A percentile compares a stretch with the other conserved stretches of the same genome.
These are phyloP conservation scores for Cyanoramphus novaezelandiae DNA, from an alignment of 2,113 vertebrate genomes.

Conservation along the genomic window DNA sequence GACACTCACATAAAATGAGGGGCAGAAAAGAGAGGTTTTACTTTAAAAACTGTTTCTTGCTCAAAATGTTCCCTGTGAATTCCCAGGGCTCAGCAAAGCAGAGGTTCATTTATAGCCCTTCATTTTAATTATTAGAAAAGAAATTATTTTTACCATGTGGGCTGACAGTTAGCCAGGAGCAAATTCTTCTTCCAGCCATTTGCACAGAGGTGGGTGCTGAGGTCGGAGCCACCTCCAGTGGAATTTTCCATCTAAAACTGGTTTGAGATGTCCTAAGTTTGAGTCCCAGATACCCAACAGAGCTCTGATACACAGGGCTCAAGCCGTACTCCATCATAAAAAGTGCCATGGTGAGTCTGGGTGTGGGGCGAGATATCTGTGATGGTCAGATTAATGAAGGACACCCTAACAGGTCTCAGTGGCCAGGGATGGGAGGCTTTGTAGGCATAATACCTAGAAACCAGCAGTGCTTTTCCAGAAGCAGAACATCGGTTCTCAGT, in stretches of 20 bases:
- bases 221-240: neutral
- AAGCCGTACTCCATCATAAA: neutral
- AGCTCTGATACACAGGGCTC: neutral
- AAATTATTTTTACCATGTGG: slow-evolving; percentile 27
- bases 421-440: neutral
- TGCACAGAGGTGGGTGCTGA: neutral
- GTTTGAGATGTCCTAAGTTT: neutral
- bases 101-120: neutral
- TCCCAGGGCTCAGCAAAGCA: slow-evolving; percentile 41
- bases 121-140: slow-evolving; percentile 57
- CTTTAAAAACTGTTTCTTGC: slow-evolving; percentile 30
- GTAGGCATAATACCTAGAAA: neutral
- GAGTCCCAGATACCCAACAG: neutral
- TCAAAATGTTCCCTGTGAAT: slow-evolving; percentile 16
- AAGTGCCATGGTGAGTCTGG: neutral
- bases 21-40: neutral
- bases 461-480: neutral
- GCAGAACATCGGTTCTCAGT: neutral
- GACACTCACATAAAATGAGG: neutral
- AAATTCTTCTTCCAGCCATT: neutral
- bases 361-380: neutral
- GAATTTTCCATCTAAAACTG: slow-evolving; percentile 23
- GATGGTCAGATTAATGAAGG: neutral
- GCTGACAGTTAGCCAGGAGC: slow-evolving; percentile 45
- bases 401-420: neutral